These are phyloP conservation scores for Cranoglanis bouderius DNA, from an alignment of 2,113 vertebrate genomes.

Conservation along the genomic window DNA sequence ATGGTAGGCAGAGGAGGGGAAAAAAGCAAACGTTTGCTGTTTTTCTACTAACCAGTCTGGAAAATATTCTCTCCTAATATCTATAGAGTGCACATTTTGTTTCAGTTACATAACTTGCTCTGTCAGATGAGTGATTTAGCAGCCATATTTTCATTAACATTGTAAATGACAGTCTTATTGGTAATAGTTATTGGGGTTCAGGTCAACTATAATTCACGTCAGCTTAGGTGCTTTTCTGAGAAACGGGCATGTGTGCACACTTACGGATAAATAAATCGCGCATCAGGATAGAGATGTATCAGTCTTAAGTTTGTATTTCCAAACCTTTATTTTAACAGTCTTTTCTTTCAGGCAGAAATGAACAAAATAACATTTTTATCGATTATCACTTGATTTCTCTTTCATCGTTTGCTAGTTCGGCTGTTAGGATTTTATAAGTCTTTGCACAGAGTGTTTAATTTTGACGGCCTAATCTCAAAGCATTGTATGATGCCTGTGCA, in stretches of 20 bases:
- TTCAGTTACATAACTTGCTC: background rate
- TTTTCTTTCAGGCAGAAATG: background rate
- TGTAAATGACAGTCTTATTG: background rate
- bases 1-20: no score
- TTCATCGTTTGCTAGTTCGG: background rate
- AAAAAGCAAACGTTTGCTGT: background rate
- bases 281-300: background rate
- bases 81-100: background rate
- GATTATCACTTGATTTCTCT: background rate
- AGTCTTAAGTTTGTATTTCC: background rate
- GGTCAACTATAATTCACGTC: background rate
- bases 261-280: constrained; percentile 34
- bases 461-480: background rate
- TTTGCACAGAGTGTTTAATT: background rate
- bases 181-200: background rate
- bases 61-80: background rate
- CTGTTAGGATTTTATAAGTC: background rate
- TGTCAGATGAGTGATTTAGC: background rate
- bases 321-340: background rate
- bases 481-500: background rate
- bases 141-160: background rate
- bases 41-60: background rate
- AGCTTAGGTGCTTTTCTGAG: constrained; percentile 35
- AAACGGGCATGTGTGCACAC: constrained; percentile 17
- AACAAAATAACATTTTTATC: background rate